phyloP scores from a whole-genome alignment of 2,888 invertebrate species.

The Andricus quercusramuli region DNA sequence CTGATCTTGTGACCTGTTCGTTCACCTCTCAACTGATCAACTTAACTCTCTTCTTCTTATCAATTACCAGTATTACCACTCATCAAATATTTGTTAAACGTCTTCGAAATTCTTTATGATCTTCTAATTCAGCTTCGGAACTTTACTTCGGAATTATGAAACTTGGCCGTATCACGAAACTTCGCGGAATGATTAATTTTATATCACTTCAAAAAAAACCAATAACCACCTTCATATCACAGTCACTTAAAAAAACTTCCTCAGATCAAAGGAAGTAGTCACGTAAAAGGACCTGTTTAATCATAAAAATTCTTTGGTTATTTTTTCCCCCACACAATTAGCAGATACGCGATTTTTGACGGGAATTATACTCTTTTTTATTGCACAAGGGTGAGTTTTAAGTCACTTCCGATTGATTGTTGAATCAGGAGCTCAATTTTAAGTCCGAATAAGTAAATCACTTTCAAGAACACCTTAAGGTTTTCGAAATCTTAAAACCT shows the following conservation, averaged over 20 bases:
- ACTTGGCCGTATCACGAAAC: background rate
- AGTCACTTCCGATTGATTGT: background rate
- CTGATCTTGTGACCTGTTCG: background rate
- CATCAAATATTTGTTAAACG: background rate
- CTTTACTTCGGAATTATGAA: background rate
- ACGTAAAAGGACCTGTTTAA: background rate
- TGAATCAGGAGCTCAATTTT: background rate
- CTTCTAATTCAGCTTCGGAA: background rate
- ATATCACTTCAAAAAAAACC: background rate
- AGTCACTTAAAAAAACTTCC: background rate
- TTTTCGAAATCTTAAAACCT: background rate
- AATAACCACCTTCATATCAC: background rate
- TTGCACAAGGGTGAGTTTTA: background rate
- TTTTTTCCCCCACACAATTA: background rate
- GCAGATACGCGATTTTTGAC: background rate
- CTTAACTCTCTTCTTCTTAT: background rate
- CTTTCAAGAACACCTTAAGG: background rate
- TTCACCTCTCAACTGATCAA: background rate
- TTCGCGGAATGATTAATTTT: background rate
- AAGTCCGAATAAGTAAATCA: background rate
- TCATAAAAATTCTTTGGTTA: background rate
- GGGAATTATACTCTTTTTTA: background rate
- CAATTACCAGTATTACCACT: background rate
- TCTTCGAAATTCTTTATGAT: background rate
- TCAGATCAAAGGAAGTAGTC: background rate